Evolutionary conservation across 2,888 invertebrate species (phyloP).

Genomic region (Rutpela maculata): DNA sequence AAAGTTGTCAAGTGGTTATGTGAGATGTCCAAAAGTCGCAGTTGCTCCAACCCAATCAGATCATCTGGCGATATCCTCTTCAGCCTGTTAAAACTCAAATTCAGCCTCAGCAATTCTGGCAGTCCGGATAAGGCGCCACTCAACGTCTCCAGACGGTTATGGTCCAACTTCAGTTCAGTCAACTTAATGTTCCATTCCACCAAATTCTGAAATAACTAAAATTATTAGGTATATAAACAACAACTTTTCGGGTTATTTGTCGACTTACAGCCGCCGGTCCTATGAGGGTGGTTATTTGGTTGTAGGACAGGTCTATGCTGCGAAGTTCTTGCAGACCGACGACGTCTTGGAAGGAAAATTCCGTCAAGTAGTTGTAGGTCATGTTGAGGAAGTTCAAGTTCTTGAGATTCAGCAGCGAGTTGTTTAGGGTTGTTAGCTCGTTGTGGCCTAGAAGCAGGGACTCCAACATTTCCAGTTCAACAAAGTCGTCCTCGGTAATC

Average conservation of each 20-base stretch:
- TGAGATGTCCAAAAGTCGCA: conserved; percentile 86
- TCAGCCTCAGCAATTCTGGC: conserved; percentile 82
- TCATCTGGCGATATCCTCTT: conserved; percentile 86
- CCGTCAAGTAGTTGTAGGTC: conserved; percentile 84
- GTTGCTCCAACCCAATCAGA: conserved; percentile 84
- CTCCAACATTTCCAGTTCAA: conserved; percentile 82
- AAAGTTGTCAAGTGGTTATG: conserved; percentile 85
- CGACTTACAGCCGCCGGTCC: conserved; percentile 81
- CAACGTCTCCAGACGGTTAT: conserved; percentile 83
- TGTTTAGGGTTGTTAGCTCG: conserved; percentile 82
- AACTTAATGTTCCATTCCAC: conserved; percentile 86
- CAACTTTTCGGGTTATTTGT: conserved; percentile 6
- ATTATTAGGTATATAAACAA: conserved; percentile 34
- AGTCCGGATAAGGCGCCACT: conserved; percentile 87
- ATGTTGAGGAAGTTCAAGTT: conserved; percentile 83
- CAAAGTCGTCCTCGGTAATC: conserved; percentile 86
- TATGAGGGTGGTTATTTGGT: conserved; percentile 81
- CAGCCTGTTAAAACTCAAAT: conserved; percentile 85
- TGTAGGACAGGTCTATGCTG: conserved; percentile 85
- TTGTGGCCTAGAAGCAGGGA: conserved; percentile 85
- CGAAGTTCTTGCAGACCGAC: conserved; percentile 83
- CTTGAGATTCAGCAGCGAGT: conserved; percentile 82
- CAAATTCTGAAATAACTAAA: conserved; percentile 78
- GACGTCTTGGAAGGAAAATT: conserved; percentile 88
- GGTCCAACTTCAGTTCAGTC: conserved; percentile 83